Percentiles rank a stretch among this genome's conserved stretches.
These are phyloP conservation scores for Thymelicus sylvestris DNA, from an alignment of 2,888 invertebrate genomes.

Conservation along the genomic window DNA sequence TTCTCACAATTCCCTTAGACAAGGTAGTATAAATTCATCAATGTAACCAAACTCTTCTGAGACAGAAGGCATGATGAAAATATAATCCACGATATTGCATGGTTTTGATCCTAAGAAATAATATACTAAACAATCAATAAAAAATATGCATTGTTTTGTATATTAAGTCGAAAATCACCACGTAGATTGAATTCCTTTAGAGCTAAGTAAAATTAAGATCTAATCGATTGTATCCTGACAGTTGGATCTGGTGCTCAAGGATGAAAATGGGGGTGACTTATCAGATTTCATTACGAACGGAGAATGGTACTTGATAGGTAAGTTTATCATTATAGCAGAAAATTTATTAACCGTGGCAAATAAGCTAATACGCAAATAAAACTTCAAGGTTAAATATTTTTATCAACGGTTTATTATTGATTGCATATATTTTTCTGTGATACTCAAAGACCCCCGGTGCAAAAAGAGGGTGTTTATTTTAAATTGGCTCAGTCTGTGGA, in stretches of 20 bases:
- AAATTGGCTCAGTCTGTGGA: no score
- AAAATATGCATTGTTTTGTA: constrained; percentile 18
- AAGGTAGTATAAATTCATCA: constrained; percentile 21
- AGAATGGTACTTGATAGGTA: constrained; percentile 99
- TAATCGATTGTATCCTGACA: constrained; percentile 73
- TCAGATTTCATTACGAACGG: constrained; percentile 99
- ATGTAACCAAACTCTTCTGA: constrained; percentile 30
- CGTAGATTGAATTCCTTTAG: constrained; percentile 23
- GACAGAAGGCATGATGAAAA: constrained; percentile 34
- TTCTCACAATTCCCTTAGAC: constrained; percentile 59
- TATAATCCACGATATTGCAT: constrained; percentile 15
- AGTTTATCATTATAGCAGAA: constrained; percentile 59
- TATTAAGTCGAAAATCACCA: constrained; percentile 12
- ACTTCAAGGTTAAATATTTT: no score
- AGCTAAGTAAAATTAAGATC: constrained; percentile 35
- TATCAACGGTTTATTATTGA: no score
- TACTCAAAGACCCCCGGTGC: neutral
- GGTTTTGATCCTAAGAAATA: constrained; percentile 7
- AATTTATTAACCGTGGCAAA: neutral
- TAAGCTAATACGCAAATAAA: no score
- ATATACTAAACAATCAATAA: neutral
- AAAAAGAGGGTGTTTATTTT: no score
- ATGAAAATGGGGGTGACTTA: constrained; percentile 96
- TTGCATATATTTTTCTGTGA: neutral
- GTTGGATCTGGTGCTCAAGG: constrained; percentile 98